These are phyloP conservation scores for Tetragnatha versicolor DNA, from an alignment of 1,140 invertebrate species.

Conservation along the genomic window DNA sequence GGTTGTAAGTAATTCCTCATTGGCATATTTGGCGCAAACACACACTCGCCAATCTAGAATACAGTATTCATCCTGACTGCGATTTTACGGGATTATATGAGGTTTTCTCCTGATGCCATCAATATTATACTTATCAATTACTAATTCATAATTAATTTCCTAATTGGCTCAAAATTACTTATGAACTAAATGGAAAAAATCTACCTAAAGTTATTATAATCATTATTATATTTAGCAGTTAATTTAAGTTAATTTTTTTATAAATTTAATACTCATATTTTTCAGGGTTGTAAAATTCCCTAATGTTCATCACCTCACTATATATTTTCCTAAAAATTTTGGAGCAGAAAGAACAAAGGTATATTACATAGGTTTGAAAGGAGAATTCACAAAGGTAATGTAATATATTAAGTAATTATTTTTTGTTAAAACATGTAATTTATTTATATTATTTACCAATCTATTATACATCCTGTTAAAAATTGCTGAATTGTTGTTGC, in stretches of 20 bases:
- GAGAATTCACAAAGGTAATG: slow-evolving; percentile 80
- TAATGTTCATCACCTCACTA: slow-evolving; percentile 82
- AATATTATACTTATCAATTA: too few relatives aligned
- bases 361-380: slow-evolving; percentile 94
- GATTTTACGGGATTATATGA: too few relatives aligned
- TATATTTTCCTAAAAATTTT: slow-evolving; percentile 89
- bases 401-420: not conserved
- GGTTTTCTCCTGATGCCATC: too few relatives aligned
- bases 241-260: not conserved
- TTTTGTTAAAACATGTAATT: not conserved
- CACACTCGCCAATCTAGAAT: too few relatives aligned
- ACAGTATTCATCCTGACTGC: too few relatives aligned
- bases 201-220: not conserved
- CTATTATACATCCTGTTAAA: too few relatives aligned
- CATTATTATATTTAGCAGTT: slow-evolving; percentile 37
- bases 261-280: slow-evolving; percentile 58
- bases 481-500: too few relatives aligned
- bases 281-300: slow-evolving; percentile 88
- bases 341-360: slow-evolving; percentile 83
- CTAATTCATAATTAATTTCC: too few relatives aligned
- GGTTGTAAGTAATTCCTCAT: too few relatives aligned
- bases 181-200: not conserved
- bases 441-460: not conserved
- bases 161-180: too few relatives aligned
- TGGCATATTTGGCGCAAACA: too few relatives aligned